Evolutionary conservation across 2,113 vertebrate species (phyloP).

Genomic region (Malaclemys terrapin): DNA sequence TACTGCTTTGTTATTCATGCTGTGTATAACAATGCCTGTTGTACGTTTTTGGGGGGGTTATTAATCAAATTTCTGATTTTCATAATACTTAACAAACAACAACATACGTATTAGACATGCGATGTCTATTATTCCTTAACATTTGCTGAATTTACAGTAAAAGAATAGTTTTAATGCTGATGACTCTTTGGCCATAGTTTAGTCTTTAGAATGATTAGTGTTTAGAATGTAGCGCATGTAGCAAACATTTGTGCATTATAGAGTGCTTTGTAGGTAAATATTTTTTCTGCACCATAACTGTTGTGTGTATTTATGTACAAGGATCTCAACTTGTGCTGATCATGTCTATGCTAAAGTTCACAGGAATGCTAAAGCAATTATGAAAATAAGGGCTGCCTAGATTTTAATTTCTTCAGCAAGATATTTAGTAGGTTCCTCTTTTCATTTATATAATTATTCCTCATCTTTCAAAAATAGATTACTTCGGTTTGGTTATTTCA

Average conservation of each 20-base stretch:
- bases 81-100: conserved; percentile 21
- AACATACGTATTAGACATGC: conserved; percentile 30
- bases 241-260: conserved; percentile 52
- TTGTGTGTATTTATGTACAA: conserved; percentile 66
- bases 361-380: conserved; percentile 51
- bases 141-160: conserved; percentile 59
- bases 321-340: conserved; percentile 42
- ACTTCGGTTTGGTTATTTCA: background rate
- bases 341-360: conserved; percentile 81
- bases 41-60: conserved; percentile 40
- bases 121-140: conserved; percentile 37
- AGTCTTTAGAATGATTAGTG: conserved; percentile 49
- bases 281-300: conserved; percentile 59
- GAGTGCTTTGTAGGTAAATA: conserved; percentile 64
- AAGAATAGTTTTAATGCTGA: conserved; percentile 36
- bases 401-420: background rate
- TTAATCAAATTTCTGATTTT: conserved; percentile 53
- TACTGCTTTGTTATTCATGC: conserved; percentile 37
- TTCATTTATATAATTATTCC: background rate
- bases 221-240: conserved; percentile 57
- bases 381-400: background rate
- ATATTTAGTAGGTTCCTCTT: background rate
- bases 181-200: conserved; percentile 13
- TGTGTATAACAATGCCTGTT: conserved; percentile 42
- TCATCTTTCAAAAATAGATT: background rate